Evolutionary conservation across 2,113 vertebrate species (phyloP).

Genomic region (Callithrix jacchus): DNA sequence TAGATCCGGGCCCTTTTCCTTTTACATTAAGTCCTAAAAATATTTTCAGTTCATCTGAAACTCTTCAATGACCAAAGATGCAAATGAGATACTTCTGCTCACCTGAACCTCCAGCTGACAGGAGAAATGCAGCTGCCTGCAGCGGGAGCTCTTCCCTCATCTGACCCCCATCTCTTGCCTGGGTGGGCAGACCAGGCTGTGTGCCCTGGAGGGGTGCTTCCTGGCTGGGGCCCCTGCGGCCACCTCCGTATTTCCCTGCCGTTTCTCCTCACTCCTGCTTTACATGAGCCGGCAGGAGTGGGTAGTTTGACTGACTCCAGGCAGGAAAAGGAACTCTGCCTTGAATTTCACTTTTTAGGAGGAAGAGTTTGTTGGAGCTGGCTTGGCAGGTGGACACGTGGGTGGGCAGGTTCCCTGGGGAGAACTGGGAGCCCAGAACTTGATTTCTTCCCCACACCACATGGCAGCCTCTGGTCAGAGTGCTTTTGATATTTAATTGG

Average conservation of each 20-base stretch:
- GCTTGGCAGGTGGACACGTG: slow-evolving; percentile 75
- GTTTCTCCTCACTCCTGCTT: slow-evolving; percentile 23
- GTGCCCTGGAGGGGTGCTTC: slow-evolving; percentile 53
- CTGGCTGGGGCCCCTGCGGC: slow-evolving; percentile 63
- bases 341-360: slow-evolving; percentile 79
- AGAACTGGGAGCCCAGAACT: slow-evolving; percentile 73
- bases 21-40: not conserved
- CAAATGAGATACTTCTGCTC: not conserved
- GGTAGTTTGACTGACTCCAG: slow-evolving; percentile 75
- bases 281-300: slow-evolving; percentile 66
- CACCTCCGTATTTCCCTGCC: slow-evolving; percentile 58
- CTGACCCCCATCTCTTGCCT: not conserved
- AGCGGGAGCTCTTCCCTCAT: not conserved
- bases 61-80: not conserved
- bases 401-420: slow-evolving; percentile 76
- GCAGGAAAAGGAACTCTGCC: slow-evolving; percentile 74
- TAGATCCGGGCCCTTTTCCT: not conserved
- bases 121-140: not conserved
- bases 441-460: slow-evolving; percentile 82
- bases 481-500: slow-evolving; percentile 67
- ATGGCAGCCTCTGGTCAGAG: slow-evolving; percentile 72
- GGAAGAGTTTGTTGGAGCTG: slow-evolving; percentile 77
- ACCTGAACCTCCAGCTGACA: not conserved
- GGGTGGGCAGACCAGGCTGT: not conserved
- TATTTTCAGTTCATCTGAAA: not conserved